These are phyloP conservation scores for Anas platyrhynchos DNA, from an alignment of 2,113 vertebrate genomes.

Conservation along the genomic window DNA sequence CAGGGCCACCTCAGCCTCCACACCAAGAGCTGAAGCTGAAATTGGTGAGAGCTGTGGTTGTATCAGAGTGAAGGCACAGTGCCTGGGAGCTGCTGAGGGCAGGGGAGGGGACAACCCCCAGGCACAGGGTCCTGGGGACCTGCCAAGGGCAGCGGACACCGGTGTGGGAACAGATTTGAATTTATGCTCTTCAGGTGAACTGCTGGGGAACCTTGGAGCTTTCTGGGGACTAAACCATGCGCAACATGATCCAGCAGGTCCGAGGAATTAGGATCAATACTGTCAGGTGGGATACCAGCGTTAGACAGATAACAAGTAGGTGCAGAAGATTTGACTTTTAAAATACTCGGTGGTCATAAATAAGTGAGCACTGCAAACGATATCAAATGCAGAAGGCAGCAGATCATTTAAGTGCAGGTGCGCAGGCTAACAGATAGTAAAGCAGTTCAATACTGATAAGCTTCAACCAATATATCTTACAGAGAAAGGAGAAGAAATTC, in stretches of 20 bases:
- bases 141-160: not conserved
- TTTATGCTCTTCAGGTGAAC: not conserved
- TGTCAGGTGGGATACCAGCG: not conserved
- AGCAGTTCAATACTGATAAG: not conserved
- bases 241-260: not conserved
- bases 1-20: not conserved
- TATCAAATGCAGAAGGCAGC: not conserved
- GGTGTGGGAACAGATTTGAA: not conserved
- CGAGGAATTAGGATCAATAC: not conserved
- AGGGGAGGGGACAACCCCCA: not conserved
- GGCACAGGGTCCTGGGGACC: not conserved
- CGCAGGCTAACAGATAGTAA: not conserved
- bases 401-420: not conserved
- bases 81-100: not conserved
- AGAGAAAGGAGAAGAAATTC: not conserved
- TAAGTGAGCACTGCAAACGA: not conserved
- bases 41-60: fast-evolving
- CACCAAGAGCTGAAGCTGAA: not conserved
- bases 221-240: not conserved
- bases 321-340: not conserved
- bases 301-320: not conserved
- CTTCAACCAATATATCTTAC: not conserved
- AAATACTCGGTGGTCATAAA: not conserved
- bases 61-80: not conserved
- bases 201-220: not conserved